Percentiles rank a stretch among this genome's conserved stretches.
These are phyloP conservation scores for Thyatira batis DNA, from an alignment of 2,888 invertebrate species.

Conservation along the genomic window DNA sequence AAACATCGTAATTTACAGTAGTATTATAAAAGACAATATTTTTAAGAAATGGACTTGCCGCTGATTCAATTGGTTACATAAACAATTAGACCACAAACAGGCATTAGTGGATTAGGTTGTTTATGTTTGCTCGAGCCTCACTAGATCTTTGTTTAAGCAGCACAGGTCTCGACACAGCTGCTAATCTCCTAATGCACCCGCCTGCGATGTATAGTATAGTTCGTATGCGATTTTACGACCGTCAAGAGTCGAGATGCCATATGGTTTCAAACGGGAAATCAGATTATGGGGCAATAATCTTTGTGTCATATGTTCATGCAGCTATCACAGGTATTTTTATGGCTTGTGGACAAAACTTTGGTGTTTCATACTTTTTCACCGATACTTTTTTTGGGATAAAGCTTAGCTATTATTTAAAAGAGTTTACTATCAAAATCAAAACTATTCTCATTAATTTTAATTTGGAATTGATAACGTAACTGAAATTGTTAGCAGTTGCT, in stretches of 20 bases:
- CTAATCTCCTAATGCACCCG: constrained; percentile 49
- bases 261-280: not conserved
- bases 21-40: too few relatives aligned
- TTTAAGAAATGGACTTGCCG: too few relatives aligned
- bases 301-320: not conserved
- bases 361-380: too few relatives aligned
- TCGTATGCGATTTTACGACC: constrained; percentile 1
- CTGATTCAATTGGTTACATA: not conserved
- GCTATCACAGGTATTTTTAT: not conserved
- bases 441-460: too few relatives aligned
- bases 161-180: constrained; percentile 30
- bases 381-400: too few relatives aligned
- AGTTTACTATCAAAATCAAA: too few relatives aligned
- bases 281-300: not conserved
- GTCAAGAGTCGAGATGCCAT: not conserved
- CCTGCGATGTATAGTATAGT: not conserved
- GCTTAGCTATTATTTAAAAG: too few relatives aligned
- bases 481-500: too few relatives aligned
- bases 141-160: constrained; percentile 35
- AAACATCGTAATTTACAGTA: too few relatives aligned
- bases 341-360: not conserved
- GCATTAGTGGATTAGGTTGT: constrained; percentile 20
- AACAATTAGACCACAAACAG: not conserved
- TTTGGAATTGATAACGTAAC: too few relatives aligned
- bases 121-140: constrained; percentile 13